Evolutionary conservation across 2,113 vertebrate genomes (phyloP), one percentile per base, ranked within the genome.

Genomic region (Pollimyrus isidori): DNA sequence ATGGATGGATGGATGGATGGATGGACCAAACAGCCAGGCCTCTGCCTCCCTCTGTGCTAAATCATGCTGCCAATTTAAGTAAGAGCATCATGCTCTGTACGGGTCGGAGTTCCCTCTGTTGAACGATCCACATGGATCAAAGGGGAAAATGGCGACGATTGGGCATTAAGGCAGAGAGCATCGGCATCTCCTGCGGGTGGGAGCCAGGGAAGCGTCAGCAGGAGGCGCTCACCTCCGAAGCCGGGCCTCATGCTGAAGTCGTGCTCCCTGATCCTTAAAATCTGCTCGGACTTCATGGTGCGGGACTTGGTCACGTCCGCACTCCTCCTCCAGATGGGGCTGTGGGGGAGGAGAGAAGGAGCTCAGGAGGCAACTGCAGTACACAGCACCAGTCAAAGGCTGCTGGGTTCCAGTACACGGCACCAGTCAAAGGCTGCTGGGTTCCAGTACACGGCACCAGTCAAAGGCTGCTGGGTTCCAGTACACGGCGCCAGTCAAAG

Each of bases 201-300:
- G n/a, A 30, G 26, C n/a, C 26, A 26, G n/a, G 62, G 62, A 11
- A n/a, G 26, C n/a, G n/a, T 26, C 13, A 42, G 23, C 56, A 76
- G 19, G 30, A 45, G 82, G 2, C 5, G 42, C 95, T n/a, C 95
- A 99, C 98, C 98, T 96, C 98, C 98, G 90, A 99, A 99, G 30
- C 97, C 97, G 23, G 98, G 98, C 88, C 98, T 95, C 98, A 99
- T 98, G 89, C 97, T 98, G 94, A 99, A 99, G 91, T 99, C 98
- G 0, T 99, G 98, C 92, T 98, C 97, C 0, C 97, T 96, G 93
- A 98, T 97, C 93, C 96, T 95, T 90, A 99, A 96, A 82, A 98
- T 96, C 90, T 98, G 97, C 88, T 99, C 97, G 7, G 97, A 97
- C 91, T 97, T 98, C 0, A 94, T 97, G 82, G 95, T 90, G 2